These are phyloP conservation scores for Epistrophe grossulariae DNA, from an alignment of 2,888 invertebrate species.

Conservation along the genomic window DNA sequence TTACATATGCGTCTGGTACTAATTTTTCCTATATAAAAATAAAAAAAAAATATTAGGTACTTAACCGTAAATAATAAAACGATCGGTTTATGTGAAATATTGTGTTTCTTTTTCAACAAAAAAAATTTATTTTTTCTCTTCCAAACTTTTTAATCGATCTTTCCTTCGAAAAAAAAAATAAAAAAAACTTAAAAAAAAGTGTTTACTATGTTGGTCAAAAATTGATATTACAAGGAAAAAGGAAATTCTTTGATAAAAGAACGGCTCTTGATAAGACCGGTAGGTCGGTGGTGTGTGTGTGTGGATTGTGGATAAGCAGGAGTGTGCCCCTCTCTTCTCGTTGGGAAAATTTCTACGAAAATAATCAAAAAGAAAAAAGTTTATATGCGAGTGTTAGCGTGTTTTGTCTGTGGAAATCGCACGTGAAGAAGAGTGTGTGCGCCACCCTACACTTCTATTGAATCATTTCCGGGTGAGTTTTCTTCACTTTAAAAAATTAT, in stretches of 20 bases:
- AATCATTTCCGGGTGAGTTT: conserved; percentile 59
- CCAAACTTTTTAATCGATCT: background rate
- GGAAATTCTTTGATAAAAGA: conserved; percentile 62
- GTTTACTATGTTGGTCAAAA: conserved; percentile 50
- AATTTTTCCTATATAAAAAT: background rate
- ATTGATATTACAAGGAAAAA: conserved; percentile 55
- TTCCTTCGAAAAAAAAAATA: background rate
- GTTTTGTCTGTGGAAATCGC: conserved; percentile 54
- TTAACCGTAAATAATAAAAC: background rate
- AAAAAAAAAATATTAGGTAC: background rate
- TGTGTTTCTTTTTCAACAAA: background rate
- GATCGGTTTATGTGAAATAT: background rate
- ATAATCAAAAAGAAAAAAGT: conserved; percentile 46
- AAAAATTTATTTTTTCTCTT: background rate
- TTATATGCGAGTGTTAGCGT: conserved; percentile 46
- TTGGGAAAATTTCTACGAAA: conserved; percentile 44
- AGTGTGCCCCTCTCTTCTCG: conserved; percentile 62
- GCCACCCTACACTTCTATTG: conserved; percentile 52
- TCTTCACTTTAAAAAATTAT: background rate
- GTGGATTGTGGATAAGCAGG: conserved; percentile 51
- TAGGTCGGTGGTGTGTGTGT: conserved; percentile 26
- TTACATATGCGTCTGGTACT: background rate
- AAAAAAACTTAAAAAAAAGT: conserved; percentile 2
- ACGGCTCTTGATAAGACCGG: conserved; percentile 62
- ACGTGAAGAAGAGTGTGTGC: conserved; percentile 65